These are phyloP conservation scores for Acanthosepion esculentum DNA, from an alignment of 2,888 invertebrate genomes.

Conservation along the genomic window DNA sequence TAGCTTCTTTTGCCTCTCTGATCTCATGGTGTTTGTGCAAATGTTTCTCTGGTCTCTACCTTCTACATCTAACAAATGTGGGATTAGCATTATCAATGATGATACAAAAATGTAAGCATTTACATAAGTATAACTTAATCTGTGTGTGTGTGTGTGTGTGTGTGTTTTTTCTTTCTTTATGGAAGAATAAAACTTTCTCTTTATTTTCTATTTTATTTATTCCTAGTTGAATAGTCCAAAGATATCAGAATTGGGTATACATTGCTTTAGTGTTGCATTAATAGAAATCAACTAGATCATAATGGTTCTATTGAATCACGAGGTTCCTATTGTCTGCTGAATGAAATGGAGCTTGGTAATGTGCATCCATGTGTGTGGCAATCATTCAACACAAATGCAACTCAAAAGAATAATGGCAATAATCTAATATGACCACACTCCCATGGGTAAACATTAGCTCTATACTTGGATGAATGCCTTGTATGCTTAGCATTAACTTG, in stretches of 20 bases:
- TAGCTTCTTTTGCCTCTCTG: too few relatives aligned
- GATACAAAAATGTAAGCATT: too few relatives aligned
- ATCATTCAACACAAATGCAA: neutral
- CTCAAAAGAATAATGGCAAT: neutral
- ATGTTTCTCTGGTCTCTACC: too few relatives aligned
- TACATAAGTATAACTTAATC: too few relatives aligned
- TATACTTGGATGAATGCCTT: slow-evolving; percentile 6
- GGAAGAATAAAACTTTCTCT: neutral
- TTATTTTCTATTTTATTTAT: neutral
- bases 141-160: too few relatives aligned
- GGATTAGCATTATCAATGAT: too few relatives aligned
- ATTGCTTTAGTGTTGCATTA: neutral
- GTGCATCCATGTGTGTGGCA: neutral
- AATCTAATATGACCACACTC: neutral
- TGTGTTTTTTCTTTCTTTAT: too few relatives aligned
- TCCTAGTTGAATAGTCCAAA: neutral
- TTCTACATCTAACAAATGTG: too few relatives aligned
- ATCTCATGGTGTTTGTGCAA: too few relatives aligned
- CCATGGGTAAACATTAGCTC: neutral
- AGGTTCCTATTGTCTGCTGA: neutral
- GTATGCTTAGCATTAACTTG: neutral
- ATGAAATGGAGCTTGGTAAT: neutral
- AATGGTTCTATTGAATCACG: neutral
- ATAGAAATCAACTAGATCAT: neutral
- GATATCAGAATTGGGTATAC: neutral